A percentile compares a stretch with the other conserved stretches of the same genome.
phyloP scores from a whole-genome alignment of 2,888 invertebrate genomes.

The Orgyia antiqua region DNA sequence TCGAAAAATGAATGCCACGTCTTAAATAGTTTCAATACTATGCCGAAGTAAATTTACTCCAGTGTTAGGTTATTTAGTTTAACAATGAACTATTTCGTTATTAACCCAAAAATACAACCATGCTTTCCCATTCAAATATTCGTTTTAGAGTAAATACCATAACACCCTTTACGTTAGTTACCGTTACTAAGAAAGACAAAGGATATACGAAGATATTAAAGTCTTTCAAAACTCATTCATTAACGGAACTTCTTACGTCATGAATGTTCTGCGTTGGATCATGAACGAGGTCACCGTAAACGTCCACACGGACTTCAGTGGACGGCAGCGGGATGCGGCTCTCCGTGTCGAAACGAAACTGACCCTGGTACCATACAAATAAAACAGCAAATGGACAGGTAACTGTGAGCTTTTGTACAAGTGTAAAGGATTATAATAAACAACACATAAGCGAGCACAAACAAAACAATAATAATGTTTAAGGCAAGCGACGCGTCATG shows the following conservation, averaged over 20 bases:
- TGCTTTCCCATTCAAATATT: constrained; percentile 10
- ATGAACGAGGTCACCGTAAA: constrained; percentile 67
- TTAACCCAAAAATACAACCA: constrained; percentile 7
- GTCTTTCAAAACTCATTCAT: constrained; percentile 12
- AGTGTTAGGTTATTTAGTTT: too few relatives aligned
- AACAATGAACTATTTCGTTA: too few relatives aligned
- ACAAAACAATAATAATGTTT: constrained; percentile 40
- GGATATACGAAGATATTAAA: constrained; percentile 17
- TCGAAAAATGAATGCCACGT: too few relatives aligned
- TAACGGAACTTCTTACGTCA: constrained; percentile 72
- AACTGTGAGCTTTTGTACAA: constrained; percentile 19
- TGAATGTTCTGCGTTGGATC: constrained; percentile 72
- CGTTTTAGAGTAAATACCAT: constrained; percentile 22
- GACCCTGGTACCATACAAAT: constrained; percentile 82
- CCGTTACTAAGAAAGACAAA: constrained; percentile 13
- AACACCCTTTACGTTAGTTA: constrained; percentile 33
- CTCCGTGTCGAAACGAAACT: constrained; percentile 93
- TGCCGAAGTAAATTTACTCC: too few relatives aligned
- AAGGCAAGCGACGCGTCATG: constrained; percentile 75
- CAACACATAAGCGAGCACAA: constrained; percentile 26
- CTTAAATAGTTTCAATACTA: too few relatives aligned
- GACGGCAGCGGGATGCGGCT: constrained; percentile 86
- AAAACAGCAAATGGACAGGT: constrained; percentile 37
- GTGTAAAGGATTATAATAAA: constrained; percentile 12
- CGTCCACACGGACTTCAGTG: constrained; percentile 83